These are phyloP conservation scores for Galago senegalensis DNA, from an alignment of 2,797 vertebrate genomes.

Conservation along the genomic window DNA sequence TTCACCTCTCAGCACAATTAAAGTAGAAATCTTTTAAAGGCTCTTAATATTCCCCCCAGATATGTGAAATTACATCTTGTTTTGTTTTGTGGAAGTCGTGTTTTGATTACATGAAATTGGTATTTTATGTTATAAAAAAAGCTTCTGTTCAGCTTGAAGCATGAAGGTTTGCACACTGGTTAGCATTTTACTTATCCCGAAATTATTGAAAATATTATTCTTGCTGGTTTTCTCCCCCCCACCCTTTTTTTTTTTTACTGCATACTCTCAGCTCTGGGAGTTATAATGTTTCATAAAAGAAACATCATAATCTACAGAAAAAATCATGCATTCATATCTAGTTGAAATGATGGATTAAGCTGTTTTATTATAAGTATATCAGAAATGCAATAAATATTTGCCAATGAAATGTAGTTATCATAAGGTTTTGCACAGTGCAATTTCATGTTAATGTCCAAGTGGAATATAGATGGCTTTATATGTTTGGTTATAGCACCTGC, in stretches of 20 bases:
- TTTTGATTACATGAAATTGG: constrained; percentile 78
- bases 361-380: constrained; percentile 81
- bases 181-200: constrained; percentile 70
- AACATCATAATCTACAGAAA: constrained; percentile 66
- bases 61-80: constrained; percentile 80
- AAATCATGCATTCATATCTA: constrained; percentile 59
- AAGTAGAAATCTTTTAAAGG: constrained; percentile 77
- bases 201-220: constrained; percentile 78
- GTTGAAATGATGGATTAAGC: constrained; percentile 77
- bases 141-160: constrained; percentile 44
- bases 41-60: constrained; percentile 78
- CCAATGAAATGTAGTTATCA: constrained; percentile 79
- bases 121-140: constrained; percentile 66
- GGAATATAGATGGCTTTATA: constrained; percentile 70
- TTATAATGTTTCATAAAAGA: constrained; percentile 76
- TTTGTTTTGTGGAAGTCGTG: constrained; percentile 81
- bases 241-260: constrained; percentile 17
- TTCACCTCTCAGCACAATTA: constrained; percentile 79
- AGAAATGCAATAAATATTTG: constrained; percentile 83
- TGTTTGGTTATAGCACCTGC: constrained; percentile 63
- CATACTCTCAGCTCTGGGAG: constrained; percentile 59
- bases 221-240: neutral
- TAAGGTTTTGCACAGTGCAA: constrained; percentile 68
- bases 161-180: constrained; percentile 54
- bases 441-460: constrained; percentile 75